Conservation (phyloP, 2,888 invertebrate species). For the Pseudanteris insignis region DNA sequence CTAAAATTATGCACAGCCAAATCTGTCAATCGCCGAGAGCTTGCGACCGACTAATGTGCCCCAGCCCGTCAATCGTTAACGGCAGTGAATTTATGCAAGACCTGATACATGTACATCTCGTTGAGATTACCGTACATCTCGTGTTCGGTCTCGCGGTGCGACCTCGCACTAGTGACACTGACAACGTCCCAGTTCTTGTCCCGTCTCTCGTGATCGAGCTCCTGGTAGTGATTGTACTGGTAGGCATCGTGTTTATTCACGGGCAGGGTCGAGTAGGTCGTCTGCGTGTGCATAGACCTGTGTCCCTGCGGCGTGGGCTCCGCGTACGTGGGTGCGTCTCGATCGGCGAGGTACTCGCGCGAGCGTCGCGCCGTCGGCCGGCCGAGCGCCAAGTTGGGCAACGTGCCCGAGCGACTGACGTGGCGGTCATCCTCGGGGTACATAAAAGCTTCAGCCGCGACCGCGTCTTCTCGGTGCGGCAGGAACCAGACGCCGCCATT, state of each 20-base stretch:
- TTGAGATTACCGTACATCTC: constrained; percentile 41
- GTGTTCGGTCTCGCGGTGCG: constrained; percentile 30
- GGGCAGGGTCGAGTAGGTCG: constrained; percentile 61
- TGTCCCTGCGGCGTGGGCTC: constrained; percentile 31
- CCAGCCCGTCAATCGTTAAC: constrained; percentile 22
- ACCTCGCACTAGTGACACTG: constrained; percentile 30
- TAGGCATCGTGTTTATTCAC: constrained; percentile 58
- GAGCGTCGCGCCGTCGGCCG: constrained; percentile 39
- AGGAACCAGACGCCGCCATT: constrained; percentile 79
- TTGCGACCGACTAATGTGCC: not conserved
- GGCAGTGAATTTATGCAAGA: constrained; percentile 35
- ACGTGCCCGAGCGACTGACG: constrained; percentile 66
- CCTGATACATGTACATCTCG: constrained; percentile 40
- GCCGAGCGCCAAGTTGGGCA: constrained; percentile 56
- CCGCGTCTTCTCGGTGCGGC: constrained; percentile 71
- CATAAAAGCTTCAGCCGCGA: constrained; percentile 79
- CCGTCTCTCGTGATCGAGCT: constrained; percentile 44
- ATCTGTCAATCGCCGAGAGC: constrained; percentile 16
- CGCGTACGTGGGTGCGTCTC: constrained; percentile 33
- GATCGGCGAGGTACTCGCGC: constrained; percentile 29
- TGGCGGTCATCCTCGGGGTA: constrained; percentile 76
- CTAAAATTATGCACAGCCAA: constrained; percentile 38
- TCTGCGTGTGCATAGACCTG: constrained; percentile 38
- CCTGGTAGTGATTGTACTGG: constrained; percentile 58
- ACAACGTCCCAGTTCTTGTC: constrained; percentile 36